Base-by-base conservation (phyloP, 1,140 invertebrate genomes). In the Drosophila rhopaloa region DNA sequence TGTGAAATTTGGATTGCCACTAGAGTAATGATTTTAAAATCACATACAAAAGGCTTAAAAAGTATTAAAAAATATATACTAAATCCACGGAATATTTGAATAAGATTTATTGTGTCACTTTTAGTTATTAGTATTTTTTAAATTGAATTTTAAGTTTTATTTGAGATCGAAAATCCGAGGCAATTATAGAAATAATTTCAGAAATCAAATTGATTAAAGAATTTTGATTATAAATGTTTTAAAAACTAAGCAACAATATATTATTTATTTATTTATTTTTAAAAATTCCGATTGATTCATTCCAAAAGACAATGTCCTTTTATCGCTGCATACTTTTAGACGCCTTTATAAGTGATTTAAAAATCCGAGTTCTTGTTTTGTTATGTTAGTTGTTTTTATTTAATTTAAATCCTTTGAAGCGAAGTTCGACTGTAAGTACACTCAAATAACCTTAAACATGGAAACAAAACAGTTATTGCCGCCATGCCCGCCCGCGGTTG, bases 401-500 rank as follows among this genome's bases (percentile, higher is more conserved):
- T 13, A 10, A 2, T 9, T 5, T 8, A 5, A 13, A 19, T 56
- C 8, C 48, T 5, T 35, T 51, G 1, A 1, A 41, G 9, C 24
- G 37, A 35, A 40, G 14, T 48, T 24, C 27, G 9, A 40, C 41
- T 67, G 60, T 67, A 41, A 14, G 46, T 29, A 44, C 48, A 71
- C 66, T 60, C 76, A 78, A 78, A 72, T 72, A 62, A 41, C 43
- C 43, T 63, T 78, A 66, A 65, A 79, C 76, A 77, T 59, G 67
- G 59, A 78, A 78, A 71, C 66, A 76, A 65, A 86, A 72, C 70
- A 68, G 62, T 76, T 81, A 65, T 70, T 76, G 70, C 66, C 68
- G 41, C 50, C 70, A 48, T 73, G 66, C 58, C 43, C 46, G 68
- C 59, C 44, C 46, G 72, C 63, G 75, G 58, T 27, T 83, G 61